A percentile compares a stretch with the other conserved stretches of the same genome.
phyloP scores from a whole-genome alignment of 2,888 invertebrate genomes.

The Phortica magna region DNA sequence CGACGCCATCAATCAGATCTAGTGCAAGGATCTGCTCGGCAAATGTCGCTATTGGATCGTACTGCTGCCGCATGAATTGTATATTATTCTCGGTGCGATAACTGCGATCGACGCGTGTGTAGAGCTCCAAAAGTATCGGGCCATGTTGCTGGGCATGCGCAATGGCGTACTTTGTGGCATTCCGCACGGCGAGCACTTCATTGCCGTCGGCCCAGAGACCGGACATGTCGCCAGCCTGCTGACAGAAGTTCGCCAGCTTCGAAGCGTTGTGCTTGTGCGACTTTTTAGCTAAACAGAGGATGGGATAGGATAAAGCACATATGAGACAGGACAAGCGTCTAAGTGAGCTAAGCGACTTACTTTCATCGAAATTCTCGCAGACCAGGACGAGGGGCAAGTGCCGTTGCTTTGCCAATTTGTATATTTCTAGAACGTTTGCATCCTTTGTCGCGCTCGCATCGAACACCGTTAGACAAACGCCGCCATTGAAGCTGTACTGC shows the following conservation, averaged over 20 bases:
- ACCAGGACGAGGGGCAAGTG: not conserved
- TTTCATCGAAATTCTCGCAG: not conserved
- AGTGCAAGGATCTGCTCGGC: not conserved
- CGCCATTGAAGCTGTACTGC: not conserved
- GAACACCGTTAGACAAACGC: not conserved
- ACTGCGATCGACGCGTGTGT: not conserved
- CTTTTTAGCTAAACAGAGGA: no score
- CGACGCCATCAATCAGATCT: not conserved
- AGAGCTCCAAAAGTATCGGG: not conserved
- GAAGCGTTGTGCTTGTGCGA: no score
- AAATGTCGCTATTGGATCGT: not conserved
- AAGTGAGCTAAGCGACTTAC: not conserved
- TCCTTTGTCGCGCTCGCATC: not conserved
- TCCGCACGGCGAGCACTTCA: not conserved
- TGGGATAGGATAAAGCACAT: no score
- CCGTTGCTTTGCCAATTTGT: not conserved
- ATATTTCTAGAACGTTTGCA: not conserved
- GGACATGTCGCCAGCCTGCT: not conserved
- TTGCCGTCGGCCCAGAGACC: not conserved
- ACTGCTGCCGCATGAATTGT: not conserved
- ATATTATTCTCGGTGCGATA: not conserved
- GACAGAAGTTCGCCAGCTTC: not conserved
- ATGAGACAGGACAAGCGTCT: not conserved
- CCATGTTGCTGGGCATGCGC: not conserved
- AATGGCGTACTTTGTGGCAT: not conserved